Base-by-base conservation (phyloP, 2,888 invertebrate genomes). In the Hipparchia sbordonii region DNA sequence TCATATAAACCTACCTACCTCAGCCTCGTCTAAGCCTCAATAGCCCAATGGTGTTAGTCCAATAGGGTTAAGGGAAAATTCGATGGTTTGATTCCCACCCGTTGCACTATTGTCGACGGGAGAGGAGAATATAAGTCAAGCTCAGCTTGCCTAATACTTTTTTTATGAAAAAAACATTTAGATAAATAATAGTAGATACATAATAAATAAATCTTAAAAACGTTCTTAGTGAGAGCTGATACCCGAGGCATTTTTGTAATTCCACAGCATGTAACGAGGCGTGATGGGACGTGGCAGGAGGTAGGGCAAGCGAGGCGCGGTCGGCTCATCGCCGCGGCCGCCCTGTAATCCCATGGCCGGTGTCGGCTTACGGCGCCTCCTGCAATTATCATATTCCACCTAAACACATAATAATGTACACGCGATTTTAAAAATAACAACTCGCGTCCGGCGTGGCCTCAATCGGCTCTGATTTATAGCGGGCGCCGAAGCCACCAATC, bases 361-460 rank as follows among this genome's bases (percentile, higher is more conserved):
- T 92, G 90, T 92, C 90, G 88, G 89, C 87, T 93, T 92, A 90
- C 91, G 89, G 92, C 92, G 92, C 90, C 90, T 90, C 89, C 85
- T 84, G 89, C 92, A 93, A 93, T 93, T 93, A 93, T 93, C 91
- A 92, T 92, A 92, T 92, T 92, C 92, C 91, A 91, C 90, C 93
- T 92, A 93, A 93, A 93, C 92, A 92, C 91, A 92, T 92, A 91
- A 92, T 92, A 92, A 91, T 91, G 92, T 90, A 91, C 92, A 90
- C 89, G 93, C 92, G 92, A 93, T 93, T 92, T 93, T 89, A 91
- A 91, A 92, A 93, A 93, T 93, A 93, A 89, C 91, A 92, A 88
- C 91, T 85, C 82, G 85, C 88, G 91, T 89, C 90, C 90, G 91
- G 84, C 81, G 85, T 89, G 89, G 88, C 90, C 89, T 88, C 90